Conservation (phyloP, 2,797 vertebrate species). For the Potorous gilbertii region DNA sequence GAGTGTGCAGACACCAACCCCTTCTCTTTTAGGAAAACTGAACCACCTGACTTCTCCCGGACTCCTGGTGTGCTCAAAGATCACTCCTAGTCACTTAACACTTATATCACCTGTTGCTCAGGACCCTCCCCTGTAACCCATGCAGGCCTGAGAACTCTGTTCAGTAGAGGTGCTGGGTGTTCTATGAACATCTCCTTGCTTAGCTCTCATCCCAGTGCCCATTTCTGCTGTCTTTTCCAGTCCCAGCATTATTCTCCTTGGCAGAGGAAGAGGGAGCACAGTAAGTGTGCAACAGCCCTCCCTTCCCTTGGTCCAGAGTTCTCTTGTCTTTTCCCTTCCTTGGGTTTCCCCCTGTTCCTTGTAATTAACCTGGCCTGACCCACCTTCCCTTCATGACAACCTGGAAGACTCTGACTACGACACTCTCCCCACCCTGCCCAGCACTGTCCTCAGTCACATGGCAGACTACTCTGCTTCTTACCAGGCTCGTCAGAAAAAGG, state of each 20-base stretch:
- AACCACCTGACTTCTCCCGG: neutral
- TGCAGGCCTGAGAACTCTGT: neutral
- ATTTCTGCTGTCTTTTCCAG: neutral
- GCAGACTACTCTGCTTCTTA: neutral
- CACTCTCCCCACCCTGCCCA: neutral
- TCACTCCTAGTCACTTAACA: neutral
- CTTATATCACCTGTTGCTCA: neutral
- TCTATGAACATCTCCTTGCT: neutral
- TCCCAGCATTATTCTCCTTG: neutral
- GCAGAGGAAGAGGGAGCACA: neutral
- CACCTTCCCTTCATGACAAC: neutral
- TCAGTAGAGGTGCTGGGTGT: neutral
- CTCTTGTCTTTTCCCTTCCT: neutral
- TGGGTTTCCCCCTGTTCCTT: neutral
- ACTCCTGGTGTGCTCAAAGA: neutral
- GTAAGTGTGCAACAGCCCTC: neutral
- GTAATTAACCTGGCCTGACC: neutral
- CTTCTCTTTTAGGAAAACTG: neutral
- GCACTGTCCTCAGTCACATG: neutral
- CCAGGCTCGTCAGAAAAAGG: neutral
- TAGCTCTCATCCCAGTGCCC: neutral
- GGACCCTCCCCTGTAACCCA: neutral
- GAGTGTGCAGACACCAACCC: neutral
- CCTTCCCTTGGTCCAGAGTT: neutral
- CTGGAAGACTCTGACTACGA: neutral